Evolutionary conservation across 2,888 invertebrate species (phyloP).

Genomic region (Morpho achilles): DNA sequence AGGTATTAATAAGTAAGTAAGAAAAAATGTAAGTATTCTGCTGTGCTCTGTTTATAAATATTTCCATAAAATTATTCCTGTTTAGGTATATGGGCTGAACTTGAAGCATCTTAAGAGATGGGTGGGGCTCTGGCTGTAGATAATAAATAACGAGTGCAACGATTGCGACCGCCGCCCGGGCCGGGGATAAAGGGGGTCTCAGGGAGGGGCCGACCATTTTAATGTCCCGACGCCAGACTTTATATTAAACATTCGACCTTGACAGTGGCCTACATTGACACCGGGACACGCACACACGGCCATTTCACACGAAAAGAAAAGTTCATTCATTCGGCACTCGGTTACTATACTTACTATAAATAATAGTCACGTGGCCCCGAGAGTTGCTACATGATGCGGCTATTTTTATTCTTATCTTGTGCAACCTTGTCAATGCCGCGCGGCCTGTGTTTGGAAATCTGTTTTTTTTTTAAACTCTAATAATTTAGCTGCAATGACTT

Average conservation of each 20-base stretch:
- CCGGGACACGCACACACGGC: conserved; percentile 73
- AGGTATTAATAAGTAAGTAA: too few species aligned
- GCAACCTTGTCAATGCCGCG: conserved; percentile 34
- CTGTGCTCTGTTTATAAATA: too few species aligned
- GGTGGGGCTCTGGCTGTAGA: conserved; percentile 61
- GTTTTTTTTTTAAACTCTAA: conserved; percentile 9
- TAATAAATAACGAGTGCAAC: conserved; percentile 79
- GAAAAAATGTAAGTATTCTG: too few species aligned
- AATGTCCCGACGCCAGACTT: conserved; percentile 78
- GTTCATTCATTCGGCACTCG: conserved; percentile 71
- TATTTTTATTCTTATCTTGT: conserved; percentile 29
- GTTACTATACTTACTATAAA: conserved; percentile 48
- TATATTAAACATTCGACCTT: conserved; percentile 80
- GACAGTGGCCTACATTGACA: conserved; percentile 78
- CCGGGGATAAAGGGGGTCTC: conserved; percentile 61
- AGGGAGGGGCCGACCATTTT: conserved; percentile 76
- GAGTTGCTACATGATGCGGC: conserved; percentile 29
- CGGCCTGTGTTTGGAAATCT: conserved; percentile 8
- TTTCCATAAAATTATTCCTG: too few species aligned
- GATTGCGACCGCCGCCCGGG: conserved; percentile 69
- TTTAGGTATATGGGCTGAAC: conserved; percentile 21
- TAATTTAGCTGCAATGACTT: not conserved
- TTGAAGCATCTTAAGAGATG: conserved; percentile 28
- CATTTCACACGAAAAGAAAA: conserved; percentile 72
- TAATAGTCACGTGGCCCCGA: conserved; percentile 61